Percentiles rank a stretch among this genome's conserved stretches.
These are phyloP conservation scores for Micrastur ruficollis DNA, from an alignment of 2,797 vertebrate genomes.

Conservation along the genomic window DNA sequence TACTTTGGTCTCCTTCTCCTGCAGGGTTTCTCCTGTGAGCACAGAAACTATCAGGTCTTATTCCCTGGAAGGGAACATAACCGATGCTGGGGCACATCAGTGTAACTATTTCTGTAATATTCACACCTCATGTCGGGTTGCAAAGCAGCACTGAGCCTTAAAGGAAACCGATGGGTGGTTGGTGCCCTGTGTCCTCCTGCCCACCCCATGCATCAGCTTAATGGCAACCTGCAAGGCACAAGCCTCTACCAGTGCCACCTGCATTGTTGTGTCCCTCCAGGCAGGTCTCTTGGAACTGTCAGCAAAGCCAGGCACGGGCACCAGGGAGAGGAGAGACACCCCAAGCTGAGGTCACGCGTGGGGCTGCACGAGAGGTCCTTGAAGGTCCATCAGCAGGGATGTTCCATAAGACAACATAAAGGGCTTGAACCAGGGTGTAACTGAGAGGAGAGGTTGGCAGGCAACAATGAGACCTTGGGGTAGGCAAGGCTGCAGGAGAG, in stretches of 20 bases:
- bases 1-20: not conserved
- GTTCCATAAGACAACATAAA: not conserved
- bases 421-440: not conserved
- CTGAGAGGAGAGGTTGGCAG: not conserved
- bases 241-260: not conserved
- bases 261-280: not conserved
- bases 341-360: fast-evolving
- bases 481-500: not conserved
- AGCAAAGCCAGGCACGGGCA: not conserved
- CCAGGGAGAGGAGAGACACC: not conserved
- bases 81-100: not conserved
- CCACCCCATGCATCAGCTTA: not conserved
- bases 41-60: fast-evolving
- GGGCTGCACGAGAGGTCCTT: not conserved
- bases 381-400: not conserved
- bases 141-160: not conserved
- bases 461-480: not conserved
- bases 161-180: not conserved
- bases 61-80: not conserved
- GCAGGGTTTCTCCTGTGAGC: not conserved
- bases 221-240: not conserved
- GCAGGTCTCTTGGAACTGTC: not conserved
- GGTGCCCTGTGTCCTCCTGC: not conserved
- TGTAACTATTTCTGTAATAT: fast-evolving
- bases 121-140: not conserved